phyloP scores from a whole-genome alignment of 1,140 invertebrate species.

The Bombus difficillimus region DNA sequence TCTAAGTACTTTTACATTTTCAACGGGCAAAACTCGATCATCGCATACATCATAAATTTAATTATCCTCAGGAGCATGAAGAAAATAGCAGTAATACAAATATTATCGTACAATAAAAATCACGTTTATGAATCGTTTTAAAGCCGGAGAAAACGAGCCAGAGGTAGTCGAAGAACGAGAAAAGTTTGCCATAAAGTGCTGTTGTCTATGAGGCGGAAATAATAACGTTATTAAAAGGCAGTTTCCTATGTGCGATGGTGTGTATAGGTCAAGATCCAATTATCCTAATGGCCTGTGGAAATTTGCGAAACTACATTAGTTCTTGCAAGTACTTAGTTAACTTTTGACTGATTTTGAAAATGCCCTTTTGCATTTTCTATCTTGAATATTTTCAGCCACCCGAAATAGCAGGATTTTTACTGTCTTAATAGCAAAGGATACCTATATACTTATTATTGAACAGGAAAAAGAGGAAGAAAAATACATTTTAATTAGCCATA shows the following conservation, averaged over 20 bases:
- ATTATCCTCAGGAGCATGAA: neutral
- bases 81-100: neutral
- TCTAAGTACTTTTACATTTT: too few species aligned
- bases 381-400: too few species aligned
- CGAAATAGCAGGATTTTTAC: too few species aligned
- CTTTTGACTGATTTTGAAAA: slow-evolving; percentile 69
- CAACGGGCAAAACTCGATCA: too few species aligned
- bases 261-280: slow-evolving; percentile 52
- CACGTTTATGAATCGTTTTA: neutral
- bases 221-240: slow-evolving; percentile 52
- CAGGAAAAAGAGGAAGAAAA: too few species aligned
- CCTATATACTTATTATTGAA: too few species aligned
- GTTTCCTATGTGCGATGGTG: slow-evolving; percentile 21
- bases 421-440: too few species aligned
- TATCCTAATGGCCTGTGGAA: slow-evolving; percentile 71
- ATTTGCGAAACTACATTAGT: slow-evolving; percentile 72
- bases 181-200: slow-evolving; percentile 6
- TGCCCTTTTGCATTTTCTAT: slow-evolving; percentile 26
- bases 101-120: neutral
- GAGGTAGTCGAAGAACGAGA: neutral
- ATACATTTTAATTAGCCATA: too few species aligned
- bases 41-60: neutral
- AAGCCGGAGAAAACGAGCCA: neutral
- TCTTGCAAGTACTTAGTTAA: slow-evolving; percentile 57
- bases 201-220: slow-evolving; percentile 58